These are phyloP conservation scores for Mythimna lalbum DNA, from an alignment of 2,888 invertebrate genomes.

Conservation along the genomic window DNA sequence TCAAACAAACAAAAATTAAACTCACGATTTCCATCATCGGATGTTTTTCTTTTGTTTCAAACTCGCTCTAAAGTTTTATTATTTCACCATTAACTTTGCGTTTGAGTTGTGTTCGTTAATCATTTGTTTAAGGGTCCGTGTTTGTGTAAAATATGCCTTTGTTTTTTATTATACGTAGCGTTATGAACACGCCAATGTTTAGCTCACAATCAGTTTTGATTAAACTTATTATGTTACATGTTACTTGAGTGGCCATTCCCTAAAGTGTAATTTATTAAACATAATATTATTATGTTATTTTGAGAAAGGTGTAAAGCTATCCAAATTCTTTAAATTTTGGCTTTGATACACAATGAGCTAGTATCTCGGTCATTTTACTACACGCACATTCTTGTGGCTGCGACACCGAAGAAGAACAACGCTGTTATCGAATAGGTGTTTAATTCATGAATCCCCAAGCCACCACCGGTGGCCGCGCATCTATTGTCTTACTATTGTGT, in stretches of 20 bases:
- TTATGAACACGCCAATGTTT: constrained; percentile 1
- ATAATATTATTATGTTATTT: background rate
- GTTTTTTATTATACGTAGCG: constrained; percentile 5
- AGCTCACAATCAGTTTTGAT: background rate
- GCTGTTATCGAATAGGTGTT: no score
- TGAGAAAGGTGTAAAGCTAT: background rate
- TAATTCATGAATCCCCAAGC: no score
- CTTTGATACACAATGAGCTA: background rate
- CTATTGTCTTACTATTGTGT: no score
- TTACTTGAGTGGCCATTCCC: no score
- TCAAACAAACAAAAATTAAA: constrained; percentile 57
- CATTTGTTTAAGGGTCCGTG: constrained; percentile 30
- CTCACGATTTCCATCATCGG: constrained; percentile 29
- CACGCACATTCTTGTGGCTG: no score
- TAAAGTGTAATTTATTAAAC: background rate
- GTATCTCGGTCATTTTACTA: no score
- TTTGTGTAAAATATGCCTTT: constrained; percentile 10
- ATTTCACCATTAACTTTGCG: constrained; percentile 56
- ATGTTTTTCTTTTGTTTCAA: constrained; percentile 56
- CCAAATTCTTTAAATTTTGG: background rate
- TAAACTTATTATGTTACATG: background rate
- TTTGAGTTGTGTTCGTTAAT: constrained; percentile 54
- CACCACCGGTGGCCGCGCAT: no score
- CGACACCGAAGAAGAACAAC: no score
- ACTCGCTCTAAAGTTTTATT: constrained; percentile 56